Evolutionary conservation across 2,113 vertebrate genomes (phyloP), one percentile per base, ranked within the genome.

Genomic region (Brachyhypopomus gauderio): DNA sequence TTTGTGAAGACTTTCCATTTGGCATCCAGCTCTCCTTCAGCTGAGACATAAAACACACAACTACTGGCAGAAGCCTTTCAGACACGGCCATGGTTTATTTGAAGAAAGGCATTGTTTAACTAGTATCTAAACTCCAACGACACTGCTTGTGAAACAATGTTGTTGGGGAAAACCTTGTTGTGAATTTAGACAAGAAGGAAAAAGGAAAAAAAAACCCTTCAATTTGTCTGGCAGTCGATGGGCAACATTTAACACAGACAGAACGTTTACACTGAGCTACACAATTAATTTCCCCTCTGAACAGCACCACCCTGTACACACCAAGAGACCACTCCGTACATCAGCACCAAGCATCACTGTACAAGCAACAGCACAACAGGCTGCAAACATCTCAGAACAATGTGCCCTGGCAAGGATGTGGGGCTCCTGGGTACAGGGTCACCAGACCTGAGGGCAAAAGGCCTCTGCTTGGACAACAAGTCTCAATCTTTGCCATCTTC

Each of bases 81-180:
- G 64, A 83, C 75, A 72, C 76, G 52, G 66, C 52, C 77, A 70
- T 84, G 20, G 87, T 90, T 91, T 89, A 91, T 91, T 90, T 87
- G 73, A 88, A 86, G 75, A 88, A 84, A 72, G 27, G 45, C 74
- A 87, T 84, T 88, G 86, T 91, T 91, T 88, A 84, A 72, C 72
- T 69, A 6, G 83, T 85, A 84, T 88, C 85, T 83, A 92, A 92
- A 90, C 86, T 82, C 30, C 14, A 36, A 56, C 20, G 56, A 56
- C 69, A 78, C 64, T 71, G 38, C 77, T 70, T 87, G 88, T 89
- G 83, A 88, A 85, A 88, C 88, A 75, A 48, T 75, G 45, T 64
- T 86, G 77, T 83, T 71, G 72, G 45, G 83, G 69, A 84, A 52
- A 56, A 66, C 75, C 59, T 83, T 82, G 79, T 55, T 73, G 52